A percentile compares a stretch with the other conserved stretches of the same genome.
phyloP scores from a whole-genome alignment of 2,113 vertebrate genomes.

The Dissostichus mawsoni region DNA sequence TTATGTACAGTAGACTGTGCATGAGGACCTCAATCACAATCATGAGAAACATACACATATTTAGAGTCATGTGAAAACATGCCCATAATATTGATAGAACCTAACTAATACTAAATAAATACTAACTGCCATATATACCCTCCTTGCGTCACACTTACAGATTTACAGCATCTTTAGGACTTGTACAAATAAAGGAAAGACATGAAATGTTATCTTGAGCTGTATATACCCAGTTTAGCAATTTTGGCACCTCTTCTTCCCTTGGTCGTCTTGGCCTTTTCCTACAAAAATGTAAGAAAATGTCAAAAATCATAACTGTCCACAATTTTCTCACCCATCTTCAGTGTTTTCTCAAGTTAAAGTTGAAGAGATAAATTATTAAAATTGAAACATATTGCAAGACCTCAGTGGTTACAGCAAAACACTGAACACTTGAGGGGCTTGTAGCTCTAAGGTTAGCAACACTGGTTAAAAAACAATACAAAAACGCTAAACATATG shows the following conservation, averaged over 20 bases:
- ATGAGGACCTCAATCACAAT: neutral
- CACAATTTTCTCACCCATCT: neutral
- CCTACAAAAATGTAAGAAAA: constrained; percentile 71
- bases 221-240: constrained; percentile 86
- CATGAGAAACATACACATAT: neutral
- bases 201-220: too few relatives aligned
- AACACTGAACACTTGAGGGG: neutral
- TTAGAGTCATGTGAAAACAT: neutral
- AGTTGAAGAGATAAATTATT: neutral
- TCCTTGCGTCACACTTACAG: too few relatives aligned
- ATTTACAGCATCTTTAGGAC: too few relatives aligned
- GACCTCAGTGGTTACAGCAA: neutral
- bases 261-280: constrained; percentile 88
- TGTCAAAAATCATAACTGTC: neutral
- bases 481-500: neutral
- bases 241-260: constrained; percentile 89
- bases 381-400: neutral
- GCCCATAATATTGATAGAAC: neutral
- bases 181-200: too few relatives aligned
- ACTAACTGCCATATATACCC: neutral
- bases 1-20: neutral
- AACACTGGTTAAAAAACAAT: neutral
- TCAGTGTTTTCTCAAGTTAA: neutral
- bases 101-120: neutral
- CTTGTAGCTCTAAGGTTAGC: neutral